phyloP scores from a whole-genome alignment of 2,113 vertebrate species.

The Emydocephalus ijimae region DNA sequence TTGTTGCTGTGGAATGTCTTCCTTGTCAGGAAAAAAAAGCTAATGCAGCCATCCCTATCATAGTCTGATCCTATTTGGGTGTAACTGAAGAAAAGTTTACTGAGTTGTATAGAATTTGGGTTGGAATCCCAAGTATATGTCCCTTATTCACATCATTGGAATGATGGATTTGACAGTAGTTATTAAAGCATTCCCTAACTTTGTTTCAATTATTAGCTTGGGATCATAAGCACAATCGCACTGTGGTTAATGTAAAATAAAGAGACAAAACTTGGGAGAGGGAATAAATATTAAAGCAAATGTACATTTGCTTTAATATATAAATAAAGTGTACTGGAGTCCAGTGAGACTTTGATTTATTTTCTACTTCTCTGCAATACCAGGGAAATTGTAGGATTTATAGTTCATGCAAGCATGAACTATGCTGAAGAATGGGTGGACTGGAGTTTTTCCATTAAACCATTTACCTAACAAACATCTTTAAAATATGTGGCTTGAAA shows the following conservation, averaged over 20 bases:
- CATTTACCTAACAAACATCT: neutral
- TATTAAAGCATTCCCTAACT: neutral
- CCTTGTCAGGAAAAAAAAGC: neutral
- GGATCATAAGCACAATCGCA: neutral
- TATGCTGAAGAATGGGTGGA: neutral
- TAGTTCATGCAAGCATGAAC: neutral
- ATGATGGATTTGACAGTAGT: neutral
- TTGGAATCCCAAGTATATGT: neutral
- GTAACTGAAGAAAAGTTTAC: neutral
- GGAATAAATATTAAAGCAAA: neutral
- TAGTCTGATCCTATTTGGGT: neutral
- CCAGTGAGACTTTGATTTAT: neutral
- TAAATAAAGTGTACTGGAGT: neutral
- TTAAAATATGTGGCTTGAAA: neutral
- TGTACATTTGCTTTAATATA: neutral
- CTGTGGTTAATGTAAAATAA: neutral
- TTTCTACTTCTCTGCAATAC: neutral
- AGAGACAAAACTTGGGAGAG: neutral
- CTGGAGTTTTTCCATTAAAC: neutral
- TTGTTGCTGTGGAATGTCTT: neutral
- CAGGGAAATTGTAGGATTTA: neutral
- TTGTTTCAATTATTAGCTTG: neutral
- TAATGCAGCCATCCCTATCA: neutral
- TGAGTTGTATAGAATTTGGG: neutral
- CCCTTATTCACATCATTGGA: neutral